A percentile compares a stretch with the other conserved stretches of the same genome.
Evolutionary conservation across 1,140 invertebrate genomes (phyloP).

Genomic region (Bombus affinis): DNA sequence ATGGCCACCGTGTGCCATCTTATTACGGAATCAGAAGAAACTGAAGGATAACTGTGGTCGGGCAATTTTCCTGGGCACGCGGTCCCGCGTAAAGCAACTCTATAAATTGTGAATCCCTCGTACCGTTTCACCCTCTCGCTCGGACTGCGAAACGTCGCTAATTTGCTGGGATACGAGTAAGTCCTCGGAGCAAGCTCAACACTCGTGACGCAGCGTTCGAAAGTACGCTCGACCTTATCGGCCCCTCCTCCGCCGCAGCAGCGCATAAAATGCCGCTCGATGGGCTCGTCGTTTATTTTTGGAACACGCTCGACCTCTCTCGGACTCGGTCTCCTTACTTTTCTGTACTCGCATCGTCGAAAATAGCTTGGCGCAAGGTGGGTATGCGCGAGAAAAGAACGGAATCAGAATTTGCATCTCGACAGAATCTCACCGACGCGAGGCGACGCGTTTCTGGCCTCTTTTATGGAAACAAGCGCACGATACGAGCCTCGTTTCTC

Average conservation of each 20-base stretch:
- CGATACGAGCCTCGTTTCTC: not conserved
- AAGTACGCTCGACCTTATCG: constrained; percentile 58
- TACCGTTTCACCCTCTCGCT: not conserved
- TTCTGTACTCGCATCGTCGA: constrained; percentile 58
- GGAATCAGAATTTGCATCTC: constrained; percentile 41
- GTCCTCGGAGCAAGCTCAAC: constrained; percentile 19
- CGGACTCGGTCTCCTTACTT: constrained; percentile 64
- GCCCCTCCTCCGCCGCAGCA: constrained; percentile 3
- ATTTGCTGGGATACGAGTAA: constrained; percentile 6
- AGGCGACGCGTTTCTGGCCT: not conserved
- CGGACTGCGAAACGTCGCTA: not conserved
- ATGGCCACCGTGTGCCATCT: not conserved
- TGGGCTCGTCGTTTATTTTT: constrained; percentile 70
- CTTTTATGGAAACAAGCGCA: not conserved
- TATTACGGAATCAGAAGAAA: not conserved
- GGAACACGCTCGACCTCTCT: constrained; percentile 65
- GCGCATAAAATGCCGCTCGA: constrained; percentile 57
- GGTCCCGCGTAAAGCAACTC: not conserved
- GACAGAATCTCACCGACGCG: not conserved
- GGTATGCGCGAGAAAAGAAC: constrained; percentile 46
- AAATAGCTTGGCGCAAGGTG: constrained; percentile 68
- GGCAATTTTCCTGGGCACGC: not conserved
- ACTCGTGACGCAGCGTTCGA: constrained; percentile 36
- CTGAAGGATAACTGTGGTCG: not conserved
- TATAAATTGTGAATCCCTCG: not conserved